Base-by-base conservation (phyloP, 1,140 invertebrate species). In the Drosophila sproati region DNA sequence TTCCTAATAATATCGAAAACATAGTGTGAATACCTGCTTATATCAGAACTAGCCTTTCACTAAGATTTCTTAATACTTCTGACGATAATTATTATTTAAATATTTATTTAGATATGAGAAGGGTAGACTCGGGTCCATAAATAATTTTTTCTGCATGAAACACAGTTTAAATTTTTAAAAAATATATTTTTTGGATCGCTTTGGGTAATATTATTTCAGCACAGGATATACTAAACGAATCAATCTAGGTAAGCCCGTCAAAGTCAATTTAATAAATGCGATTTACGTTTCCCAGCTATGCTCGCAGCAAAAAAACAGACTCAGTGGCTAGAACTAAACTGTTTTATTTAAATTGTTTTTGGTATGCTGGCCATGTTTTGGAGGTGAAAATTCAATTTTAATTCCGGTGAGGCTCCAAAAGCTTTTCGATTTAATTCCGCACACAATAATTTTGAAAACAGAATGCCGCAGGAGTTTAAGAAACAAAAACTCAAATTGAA, bases 381-480 rank as follows among this genome's bases (percentile, higher is more conserved):
- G 62, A 74, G 59, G 78, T 78, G 51, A 66, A 78, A 78, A 78
- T 69, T 85, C 35, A 78, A 81, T 86, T 86, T 80, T 64, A 78
- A 85, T 78, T 73, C 59, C 41, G 50, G 70, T 80, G 64, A 64
- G 78, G 54, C 64, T 56, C 32, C 55, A 54, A 81, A 77, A 71
- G 66, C 73, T 77, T 82, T 82, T 74, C 67, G 82, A 78, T 78
- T 82, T 72, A 67, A 78, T 78, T 82, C 64, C 41, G 63, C 63
- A 34, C 31, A 45, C 60, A 51, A 71, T 45, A 62, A 56, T 41
- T 59, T 76, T 39, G 43, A 69, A 41, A 50, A 47, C 35, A 35
- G 71, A 77, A 34, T 52, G 60, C 43, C 67, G 20, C 55, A 37
- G 39, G 63, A 52, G 50, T 45, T 52, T 34, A 54, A 73, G 73